Evolutionary conservation across 2,113 vertebrate genomes (phyloP).

Genomic region (Hyperoodon ampullatus): DNA sequence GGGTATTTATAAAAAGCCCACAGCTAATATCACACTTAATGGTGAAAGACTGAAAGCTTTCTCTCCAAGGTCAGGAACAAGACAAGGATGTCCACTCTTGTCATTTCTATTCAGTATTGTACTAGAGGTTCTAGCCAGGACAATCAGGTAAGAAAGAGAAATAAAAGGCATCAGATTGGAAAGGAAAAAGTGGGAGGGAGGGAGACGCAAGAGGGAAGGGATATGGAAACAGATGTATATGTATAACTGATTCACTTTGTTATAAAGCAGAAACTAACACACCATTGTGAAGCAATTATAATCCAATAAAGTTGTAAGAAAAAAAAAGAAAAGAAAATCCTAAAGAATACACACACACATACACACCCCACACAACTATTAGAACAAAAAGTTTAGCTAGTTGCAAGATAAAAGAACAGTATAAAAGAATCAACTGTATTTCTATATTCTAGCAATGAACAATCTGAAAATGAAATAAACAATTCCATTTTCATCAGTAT

Average conservation of each 20-base stretch:
- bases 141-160: slow-evolving; percentile 8
- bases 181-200: neutral
- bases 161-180: neutral
- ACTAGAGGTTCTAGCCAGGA: neutral
- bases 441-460: neutral
- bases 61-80: neutral
- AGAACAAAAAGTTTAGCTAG: neutral
- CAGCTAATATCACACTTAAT: slow-evolving; percentile 26
- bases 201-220: no score
- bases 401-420: neutral
- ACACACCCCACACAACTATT: neutral
- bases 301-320: no score
- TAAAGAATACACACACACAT: neutral
- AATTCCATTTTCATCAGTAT: neutral
- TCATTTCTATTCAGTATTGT: neutral
- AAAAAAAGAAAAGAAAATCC: neutral
- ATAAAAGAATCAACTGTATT: neutral
- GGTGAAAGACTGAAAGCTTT: slow-evolving; percentile 18
- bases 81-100: neutral
- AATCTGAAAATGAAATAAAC: slow-evolving; percentile 46
- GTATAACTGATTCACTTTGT: no score
- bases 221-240: no score
- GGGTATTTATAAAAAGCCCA: slow-evolving; percentile 2
- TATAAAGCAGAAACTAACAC: no score
- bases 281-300: no score